Base-by-base conservation (phyloP, 2,113 vertebrate species). In the Forbesichthys agassizii region DNA sequence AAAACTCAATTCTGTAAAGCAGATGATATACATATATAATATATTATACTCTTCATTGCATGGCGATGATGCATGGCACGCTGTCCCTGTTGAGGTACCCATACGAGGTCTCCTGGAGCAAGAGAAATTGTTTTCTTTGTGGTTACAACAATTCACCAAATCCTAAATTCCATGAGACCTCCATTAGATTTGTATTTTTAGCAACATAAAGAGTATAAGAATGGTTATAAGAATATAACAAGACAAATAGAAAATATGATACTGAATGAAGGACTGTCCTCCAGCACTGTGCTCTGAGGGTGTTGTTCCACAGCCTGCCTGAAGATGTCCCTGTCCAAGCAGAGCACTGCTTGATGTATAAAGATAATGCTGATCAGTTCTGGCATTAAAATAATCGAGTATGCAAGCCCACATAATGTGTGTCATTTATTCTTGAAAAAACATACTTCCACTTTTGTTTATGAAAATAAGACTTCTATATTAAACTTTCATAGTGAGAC, bases 11-110 rank as follows among this genome's bases (percentile, higher is more conserved):
- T 71, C 78, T 83, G 73, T 73, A 70, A 83, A 77, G 69, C 78
- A 82, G 78, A 66, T 77, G 86, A 57, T 27, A 10, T 80, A 90
- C 86, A 89, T 69, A 88, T 62, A 84, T 87, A 79, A 86, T 91
- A 33, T 82, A 88, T 84, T 72, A 71, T 82, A 74, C 48, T 63
- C 59, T 68, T 84, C 64, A 62, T 82, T 36, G 73, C 63, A 74
- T 46, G n/a, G 16, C 33, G 55, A 77, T 78, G 75, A 79, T 83
- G 78, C 61, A 1, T 69, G 67, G 27, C 68, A 86, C 74, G 80
- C 69, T 78, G 80, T 55, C 60, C 51, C 66, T 73, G 66, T 83
- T 81, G 54, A 88, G 66, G 48, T 80, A 82, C 75, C 70, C 61
- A 55, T 74, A 63, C n/a, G 64, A 73, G 80, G 65, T 71, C 72